Conservation (phyloP, 2,797 vertebrate species). For the Coracias cyanogaster region DNA sequence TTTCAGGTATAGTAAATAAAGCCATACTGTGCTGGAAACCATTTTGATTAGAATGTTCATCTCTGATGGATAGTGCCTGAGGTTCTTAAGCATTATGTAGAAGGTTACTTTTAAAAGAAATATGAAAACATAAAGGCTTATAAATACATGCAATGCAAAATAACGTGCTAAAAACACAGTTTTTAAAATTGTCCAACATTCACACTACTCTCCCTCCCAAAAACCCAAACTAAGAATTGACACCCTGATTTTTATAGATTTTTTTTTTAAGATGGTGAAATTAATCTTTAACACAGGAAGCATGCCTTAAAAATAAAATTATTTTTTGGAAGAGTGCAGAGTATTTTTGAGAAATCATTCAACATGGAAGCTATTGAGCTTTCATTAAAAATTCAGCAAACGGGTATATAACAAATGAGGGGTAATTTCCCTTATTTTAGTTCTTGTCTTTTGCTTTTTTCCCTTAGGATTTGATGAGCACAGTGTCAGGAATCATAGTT, state of each 20-base stretch:
- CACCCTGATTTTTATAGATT: not conserved
- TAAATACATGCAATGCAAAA: not conserved
- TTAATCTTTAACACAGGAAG: not conserved
- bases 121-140: not conserved
- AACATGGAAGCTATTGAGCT: not conserved
- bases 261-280: not conserved
- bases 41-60: not conserved
- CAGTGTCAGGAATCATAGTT: fast-evolving
- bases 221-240: not conserved
- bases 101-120: not conserved
- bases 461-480: not conserved
- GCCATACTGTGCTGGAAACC: not conserved
- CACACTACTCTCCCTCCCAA: not conserved
- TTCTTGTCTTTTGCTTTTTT: not conserved
- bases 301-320: not conserved
- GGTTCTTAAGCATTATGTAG: not conserved
- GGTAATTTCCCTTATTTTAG: not conserved
- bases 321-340: not conserved
- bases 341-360: not conserved
- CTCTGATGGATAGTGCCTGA: not conserved
- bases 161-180: not conserved
- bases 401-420: not conserved
- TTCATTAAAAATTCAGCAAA: not conserved
- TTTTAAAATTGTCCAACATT: not conserved
- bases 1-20: not conserved